Evolutionary conservation across 1,140 invertebrate species (phyloP).

Genomic region (Psilanteris sp.): DNA sequence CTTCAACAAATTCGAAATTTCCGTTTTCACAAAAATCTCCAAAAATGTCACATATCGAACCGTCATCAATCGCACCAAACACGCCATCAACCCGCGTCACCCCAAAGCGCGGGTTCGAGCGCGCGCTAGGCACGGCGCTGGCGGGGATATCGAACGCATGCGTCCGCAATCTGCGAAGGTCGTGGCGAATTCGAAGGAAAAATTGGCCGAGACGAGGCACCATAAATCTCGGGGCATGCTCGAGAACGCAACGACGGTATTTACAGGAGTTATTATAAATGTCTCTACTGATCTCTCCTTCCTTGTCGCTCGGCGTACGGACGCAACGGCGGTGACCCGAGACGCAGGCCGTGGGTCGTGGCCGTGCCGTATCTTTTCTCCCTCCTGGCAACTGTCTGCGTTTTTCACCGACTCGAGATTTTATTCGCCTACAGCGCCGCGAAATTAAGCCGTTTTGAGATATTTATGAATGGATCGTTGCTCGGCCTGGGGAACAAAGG

Average conservation of each 20-base stretch:
- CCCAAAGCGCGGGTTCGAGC: not conserved
- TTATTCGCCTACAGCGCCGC: constrained; percentile 76
- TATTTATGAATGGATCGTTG: constrained; percentile 80
- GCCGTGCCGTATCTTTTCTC: constrained; percentile 72
- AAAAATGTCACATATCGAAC: no score
- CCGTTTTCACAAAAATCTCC: no score
- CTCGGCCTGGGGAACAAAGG: constrained; percentile 74
- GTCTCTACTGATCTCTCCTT: constrained; percentile 66
- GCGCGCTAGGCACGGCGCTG: constrained; percentile 34
- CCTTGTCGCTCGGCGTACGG: constrained; percentile 26
- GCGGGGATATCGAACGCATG: constrained; percentile 16
- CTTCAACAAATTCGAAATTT: no score
- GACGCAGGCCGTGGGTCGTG: constrained; percentile 73
- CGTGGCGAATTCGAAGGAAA: constrained; percentile 50
- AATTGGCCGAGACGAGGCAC: constrained; percentile 68
- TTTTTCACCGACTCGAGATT: constrained; percentile 78
- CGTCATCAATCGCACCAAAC: no score
- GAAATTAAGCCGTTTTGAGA: constrained; percentile 81
- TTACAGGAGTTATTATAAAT: constrained; percentile 70
- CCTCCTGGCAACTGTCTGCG: constrained; percentile 70
- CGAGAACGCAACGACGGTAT: constrained; percentile 35
- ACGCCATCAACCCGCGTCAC: no score
- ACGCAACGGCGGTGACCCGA: constrained; percentile 70
- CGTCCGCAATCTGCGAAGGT: constrained; percentile 35
- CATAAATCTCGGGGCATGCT: constrained; percentile 63